Conservation (phyloP, 2,113 vertebrate genomes). For the Pseudorasbora parva region DNA sequence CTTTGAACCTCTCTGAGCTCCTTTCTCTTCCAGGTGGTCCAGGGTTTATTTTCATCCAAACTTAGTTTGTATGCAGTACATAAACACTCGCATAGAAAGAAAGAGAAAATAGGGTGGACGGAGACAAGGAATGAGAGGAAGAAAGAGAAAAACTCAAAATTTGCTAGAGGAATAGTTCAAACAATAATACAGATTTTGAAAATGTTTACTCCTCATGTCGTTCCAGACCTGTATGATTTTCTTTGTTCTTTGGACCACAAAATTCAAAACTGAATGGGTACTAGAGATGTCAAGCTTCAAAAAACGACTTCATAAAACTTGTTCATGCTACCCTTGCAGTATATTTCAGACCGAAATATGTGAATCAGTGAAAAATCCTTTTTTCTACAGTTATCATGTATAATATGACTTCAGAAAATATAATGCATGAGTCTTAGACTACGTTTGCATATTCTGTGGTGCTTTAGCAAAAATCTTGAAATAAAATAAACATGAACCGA, state of each 20-base stretch:
- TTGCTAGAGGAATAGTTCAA: slow-evolving; percentile 6
- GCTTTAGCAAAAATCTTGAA: too few relatives aligned
- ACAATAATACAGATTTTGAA: not conserved
- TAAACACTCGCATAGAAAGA: slow-evolving; percentile 51
- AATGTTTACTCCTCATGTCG: not conserved
- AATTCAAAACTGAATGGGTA: not conserved
- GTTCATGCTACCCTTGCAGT: not conserved
- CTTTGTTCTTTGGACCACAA: not conserved
- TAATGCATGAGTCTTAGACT: too few relatives aligned
- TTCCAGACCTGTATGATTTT: not conserved
- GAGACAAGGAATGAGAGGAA: slow-evolving; percentile 4
- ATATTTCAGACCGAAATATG: too few relatives aligned
- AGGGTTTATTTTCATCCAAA: slow-evolving; percentile 51
- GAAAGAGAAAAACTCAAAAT: too few relatives aligned
- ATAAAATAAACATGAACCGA: too few relatives aligned
- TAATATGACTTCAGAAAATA: too few relatives aligned
- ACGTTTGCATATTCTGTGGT: too few relatives aligned
- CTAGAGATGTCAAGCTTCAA: not conserved
- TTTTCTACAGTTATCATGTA: too few relatives aligned
- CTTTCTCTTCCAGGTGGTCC: slow-evolving; percentile 59
- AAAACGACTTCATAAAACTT: not conserved
- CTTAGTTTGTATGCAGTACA: slow-evolving; percentile 53
- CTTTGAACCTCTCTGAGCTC: slow-evolving; percentile 54
- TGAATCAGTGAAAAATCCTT: not conserved
- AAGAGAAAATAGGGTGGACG: slow-evolving; percentile 28